A percentile compares a stretch with the other conserved stretches of the same genome.
These are phyloP conservation scores for Anhinga anhinga DNA, from an alignment of 2,113 vertebrate genomes.

Conservation along the genomic window DNA sequence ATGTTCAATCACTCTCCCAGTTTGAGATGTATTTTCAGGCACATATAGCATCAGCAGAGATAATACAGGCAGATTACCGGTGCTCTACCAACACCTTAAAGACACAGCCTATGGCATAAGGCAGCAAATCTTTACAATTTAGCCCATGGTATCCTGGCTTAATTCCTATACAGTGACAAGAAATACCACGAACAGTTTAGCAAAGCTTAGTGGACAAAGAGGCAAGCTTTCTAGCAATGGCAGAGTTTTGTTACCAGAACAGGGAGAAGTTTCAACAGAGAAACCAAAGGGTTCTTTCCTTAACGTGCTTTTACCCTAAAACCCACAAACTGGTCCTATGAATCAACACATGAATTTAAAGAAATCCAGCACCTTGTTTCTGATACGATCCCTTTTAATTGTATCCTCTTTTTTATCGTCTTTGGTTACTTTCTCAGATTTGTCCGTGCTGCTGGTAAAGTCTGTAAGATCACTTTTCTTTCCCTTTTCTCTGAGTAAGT, in stretches of 20 bases:
- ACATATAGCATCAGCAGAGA: background rate
- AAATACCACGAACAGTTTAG: background rate
- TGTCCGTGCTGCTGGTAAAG: conserved; percentile 71
- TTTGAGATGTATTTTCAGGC: background rate
- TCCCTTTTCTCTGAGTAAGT: conserved; percentile 84
- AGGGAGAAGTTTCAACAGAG: background rate
- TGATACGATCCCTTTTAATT: conserved; percentile 88
- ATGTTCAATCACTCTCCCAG: background rate
- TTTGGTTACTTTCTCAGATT: conserved; percentile 79
- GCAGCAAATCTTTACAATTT: background rate
- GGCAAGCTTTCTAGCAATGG: background rate
- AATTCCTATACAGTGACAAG: background rate
- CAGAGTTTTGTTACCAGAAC: background rate
- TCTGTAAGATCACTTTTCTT: conserved; percentile 80
- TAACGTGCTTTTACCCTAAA: background rate
- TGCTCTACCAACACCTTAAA: background rate
- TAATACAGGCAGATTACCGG: background rate
- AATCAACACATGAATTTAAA: conserved; percentile 30
- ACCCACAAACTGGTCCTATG: background rate
- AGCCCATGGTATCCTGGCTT: background rate
- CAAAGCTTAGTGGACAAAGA: background rate
- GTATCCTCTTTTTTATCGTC: conserved; percentile 89
- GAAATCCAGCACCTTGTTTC: conserved; percentile 89
- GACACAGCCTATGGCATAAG: background rate
- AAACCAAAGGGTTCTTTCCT: background rate